These are phyloP conservation scores for Xiphophorus birchmanni DNA, from an alignment of 2,797 vertebrate species.

Conservation along the genomic window DNA sequence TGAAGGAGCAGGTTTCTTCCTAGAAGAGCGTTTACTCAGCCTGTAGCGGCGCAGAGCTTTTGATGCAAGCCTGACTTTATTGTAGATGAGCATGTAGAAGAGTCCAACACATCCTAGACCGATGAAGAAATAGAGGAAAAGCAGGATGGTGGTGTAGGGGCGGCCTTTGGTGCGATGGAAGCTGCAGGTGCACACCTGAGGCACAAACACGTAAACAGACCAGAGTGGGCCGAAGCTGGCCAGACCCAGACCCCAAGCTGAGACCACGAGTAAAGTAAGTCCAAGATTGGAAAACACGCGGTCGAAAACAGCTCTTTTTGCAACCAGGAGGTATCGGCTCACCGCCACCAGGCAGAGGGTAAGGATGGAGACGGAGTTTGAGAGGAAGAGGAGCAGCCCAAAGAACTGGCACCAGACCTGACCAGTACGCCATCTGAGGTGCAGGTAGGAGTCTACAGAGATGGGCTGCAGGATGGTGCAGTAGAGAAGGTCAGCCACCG, in stretches of 20 bases:
- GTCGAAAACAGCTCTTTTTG: constrained; percentile 80
- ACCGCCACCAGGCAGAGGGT: constrained; percentile 87
- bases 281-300: constrained; percentile 78
- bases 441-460: constrained; percentile 87
- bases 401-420: constrained; percentile 83
- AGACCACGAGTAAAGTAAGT: constrained; percentile 70
- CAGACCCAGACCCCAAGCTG: constrained; percentile 81
- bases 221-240: constrained; percentile 87
- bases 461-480: constrained; percentile 88
- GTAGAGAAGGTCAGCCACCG: constrained; percentile 87
- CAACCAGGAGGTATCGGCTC: constrained; percentile 87
- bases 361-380: constrained; percentile 89
- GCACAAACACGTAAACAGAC: constrained; percentile 83
- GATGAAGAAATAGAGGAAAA: constrained; percentile 86
- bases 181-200: constrained; percentile 91
- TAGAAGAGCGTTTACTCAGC: constrained; percentile 75
- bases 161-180: constrained; percentile 85
- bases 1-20: constrained; percentile 54
- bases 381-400: constrained; percentile 87
- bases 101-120: constrained; percentile 85
- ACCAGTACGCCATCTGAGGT: constrained; percentile 85
- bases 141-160: constrained; percentile 87
- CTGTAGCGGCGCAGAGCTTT: constrained; percentile 82
- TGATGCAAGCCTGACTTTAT: constrained; percentile 78
- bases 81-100: constrained; percentile 89